Evolutionary conservation across 2,888 invertebrate genomes (phyloP), one percentile per base, ranked within the genome.

Genomic region (Miltochrista miniata): DNA sequence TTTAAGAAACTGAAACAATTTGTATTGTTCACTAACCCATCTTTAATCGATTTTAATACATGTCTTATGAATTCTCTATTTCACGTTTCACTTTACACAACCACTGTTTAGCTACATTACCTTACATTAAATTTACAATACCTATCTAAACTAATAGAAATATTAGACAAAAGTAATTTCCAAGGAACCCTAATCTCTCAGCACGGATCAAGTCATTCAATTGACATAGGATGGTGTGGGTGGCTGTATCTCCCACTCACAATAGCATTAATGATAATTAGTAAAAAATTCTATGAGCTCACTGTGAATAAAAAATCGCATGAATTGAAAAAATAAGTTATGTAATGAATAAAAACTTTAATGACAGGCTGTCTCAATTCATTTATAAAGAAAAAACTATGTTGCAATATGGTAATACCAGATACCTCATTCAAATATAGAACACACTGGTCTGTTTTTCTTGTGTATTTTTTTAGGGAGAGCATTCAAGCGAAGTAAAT

Each of bases 191-290:
- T 56, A 48, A 56, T 30, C n/a, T 10, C 41, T 18, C 31, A 15
- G 43, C 38, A 46, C 39, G 18, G 18, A 24, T 24, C 31, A 45
- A 41, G 45, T 53, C 42, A 48, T 64, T 60, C 48, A 58, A 50
- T 55, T 47, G 44, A 50, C 34, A 53, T 43, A 45, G 42, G 43
- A 33, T 51, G 33, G 54, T 24, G 60, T 58, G 68, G 60, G 62
- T 50, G 60, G 56, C 41, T 45, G 42, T 52, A 49, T 50, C 56
- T 50, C 48, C 37, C 39, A 48, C 43, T 38, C 43, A 47, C 52
- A 43, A 56, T 38, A 40, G 53, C 36, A 18, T 48, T 41, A 62
- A 49, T 52, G 58, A 56, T 45, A 58, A 67, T 62, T 56, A 61
- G n/a, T 31, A 54, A 61, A 60, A 64, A 51, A 63, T 43, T 43